These are phyloP conservation scores for Styela plicata DNA, from an alignment of 23 tunicate genomes.

Conservation along the genomic window DNA sequence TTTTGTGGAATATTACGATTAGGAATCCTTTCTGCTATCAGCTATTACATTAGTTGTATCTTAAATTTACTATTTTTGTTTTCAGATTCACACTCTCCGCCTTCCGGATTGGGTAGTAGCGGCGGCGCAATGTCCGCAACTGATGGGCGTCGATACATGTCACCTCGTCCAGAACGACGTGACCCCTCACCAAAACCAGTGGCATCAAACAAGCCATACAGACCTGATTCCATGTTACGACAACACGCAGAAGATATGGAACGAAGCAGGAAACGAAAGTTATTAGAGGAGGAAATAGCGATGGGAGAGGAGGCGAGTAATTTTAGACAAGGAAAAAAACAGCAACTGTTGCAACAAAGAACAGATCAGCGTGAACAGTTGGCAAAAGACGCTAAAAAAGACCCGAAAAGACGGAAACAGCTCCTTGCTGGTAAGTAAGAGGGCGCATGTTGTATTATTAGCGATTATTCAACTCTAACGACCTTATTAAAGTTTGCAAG, in stretches of 20 bases:
- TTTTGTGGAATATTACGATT: background rate
- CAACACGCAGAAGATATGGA: constrained; percentile 22
- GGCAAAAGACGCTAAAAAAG: constrained; percentile 18
- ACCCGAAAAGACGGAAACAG: constrained; percentile 19
- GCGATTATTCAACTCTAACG: background rate
- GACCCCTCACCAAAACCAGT: constrained; percentile 20
- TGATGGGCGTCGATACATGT: constrained; percentile 20
- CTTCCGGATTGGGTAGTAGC: background rate
- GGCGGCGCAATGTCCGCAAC: background rate
- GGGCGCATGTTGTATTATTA: background rate
- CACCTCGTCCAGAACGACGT: constrained; percentile 13
- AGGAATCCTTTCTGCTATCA: too few species aligned
- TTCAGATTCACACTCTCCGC: constrained; percentile 29
- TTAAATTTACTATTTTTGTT: background rate
- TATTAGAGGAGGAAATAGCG: constrained; percentile 36
- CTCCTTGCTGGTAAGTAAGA: constrained; percentile 10
- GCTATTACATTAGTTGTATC: too few species aligned
- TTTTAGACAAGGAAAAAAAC: background rate
- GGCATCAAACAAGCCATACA: constrained; percentile 14
- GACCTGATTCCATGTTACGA: constrained; percentile 22
- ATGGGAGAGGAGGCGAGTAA: constrained; percentile 22
- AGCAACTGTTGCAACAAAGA: background rate
- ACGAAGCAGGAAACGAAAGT: constrained; percentile 6
- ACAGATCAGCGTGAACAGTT: background rate
- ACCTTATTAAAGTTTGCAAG: too few species aligned